Conservation (phyloP, 2,113 vertebrate genomes). For the Ciconia boyciana region DNA sequence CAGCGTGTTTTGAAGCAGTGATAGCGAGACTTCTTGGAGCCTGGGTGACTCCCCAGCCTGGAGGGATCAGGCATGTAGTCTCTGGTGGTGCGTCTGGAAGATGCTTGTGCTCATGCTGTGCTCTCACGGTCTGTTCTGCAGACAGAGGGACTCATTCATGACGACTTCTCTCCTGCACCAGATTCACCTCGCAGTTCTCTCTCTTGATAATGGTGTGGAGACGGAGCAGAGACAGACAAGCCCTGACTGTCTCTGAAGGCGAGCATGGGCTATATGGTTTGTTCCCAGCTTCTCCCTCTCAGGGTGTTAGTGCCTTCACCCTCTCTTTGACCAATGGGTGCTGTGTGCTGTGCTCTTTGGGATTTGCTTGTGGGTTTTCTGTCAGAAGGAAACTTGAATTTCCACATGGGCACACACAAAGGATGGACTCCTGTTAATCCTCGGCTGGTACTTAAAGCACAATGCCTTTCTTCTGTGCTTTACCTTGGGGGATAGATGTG, state of each 20-base stretch:
- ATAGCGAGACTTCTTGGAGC: conserved; percentile 54
- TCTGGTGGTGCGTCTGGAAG: not conserved
- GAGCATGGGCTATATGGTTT: not conserved
- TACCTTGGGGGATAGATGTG: not conserved
- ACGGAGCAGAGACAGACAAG: not conserved
- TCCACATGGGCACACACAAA: not conserved
- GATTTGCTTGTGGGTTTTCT: not conserved
- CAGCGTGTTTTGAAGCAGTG: conserved; percentile 49
- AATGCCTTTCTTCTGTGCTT: not conserved
- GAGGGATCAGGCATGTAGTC: conserved; percentile 18
- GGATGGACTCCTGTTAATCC: not conserved
- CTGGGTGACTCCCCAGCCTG: conserved; percentile 57
- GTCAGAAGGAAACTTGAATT: not conserved
- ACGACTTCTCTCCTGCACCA: not conserved
- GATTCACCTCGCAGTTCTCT: not conserved
- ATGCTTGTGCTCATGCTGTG: not conserved
- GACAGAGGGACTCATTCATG: not conserved
- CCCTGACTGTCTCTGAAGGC: not conserved
- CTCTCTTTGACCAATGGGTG: not conserved
- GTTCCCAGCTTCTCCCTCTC: not conserved
- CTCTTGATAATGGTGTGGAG: not conserved
- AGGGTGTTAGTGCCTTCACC: not conserved
- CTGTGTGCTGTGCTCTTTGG: not conserved
- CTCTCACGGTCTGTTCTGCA: not conserved
- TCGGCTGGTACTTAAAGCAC: not conserved